Percentiles rank a stretch among this genome's conserved stretches.
phyloP scores from a whole-genome alignment of 1,140 invertebrate species.

The Babylonia areolata region DNA sequence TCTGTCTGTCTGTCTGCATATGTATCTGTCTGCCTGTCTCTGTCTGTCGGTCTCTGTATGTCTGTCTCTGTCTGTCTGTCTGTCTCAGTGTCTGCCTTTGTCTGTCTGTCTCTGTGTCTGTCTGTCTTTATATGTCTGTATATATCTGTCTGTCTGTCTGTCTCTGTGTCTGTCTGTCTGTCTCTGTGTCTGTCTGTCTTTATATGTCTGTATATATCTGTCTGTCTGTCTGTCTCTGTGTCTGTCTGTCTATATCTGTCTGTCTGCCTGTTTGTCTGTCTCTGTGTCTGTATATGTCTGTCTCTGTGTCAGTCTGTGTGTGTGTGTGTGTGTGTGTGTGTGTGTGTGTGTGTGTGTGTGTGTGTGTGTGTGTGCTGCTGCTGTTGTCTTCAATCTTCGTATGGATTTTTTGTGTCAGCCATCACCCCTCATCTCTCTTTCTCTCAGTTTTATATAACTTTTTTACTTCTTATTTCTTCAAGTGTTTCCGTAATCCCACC shows the following conservation, averaged over 20 bases:
- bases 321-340: constrained; percentile 11
- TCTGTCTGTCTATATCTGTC: neutral
- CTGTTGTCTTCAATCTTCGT: neutral
- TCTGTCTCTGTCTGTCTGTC: neutral
- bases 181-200: neutral
- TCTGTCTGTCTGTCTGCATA: neutral
- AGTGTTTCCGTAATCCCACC: no score
- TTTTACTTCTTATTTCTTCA: no score
- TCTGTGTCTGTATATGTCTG: neutral
- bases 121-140: neutral
- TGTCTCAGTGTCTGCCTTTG: neutral
- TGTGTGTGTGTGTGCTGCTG: neutral
- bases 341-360: neutral
- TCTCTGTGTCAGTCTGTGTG: neutral
- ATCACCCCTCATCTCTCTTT: no score
- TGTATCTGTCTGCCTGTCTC: neutral
- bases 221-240: neutral
- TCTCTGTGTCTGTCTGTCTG: neutral
- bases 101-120: neutral
- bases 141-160: neutral
- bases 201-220: neutral
- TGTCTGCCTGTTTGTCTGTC: neutral
- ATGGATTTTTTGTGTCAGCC: no score
- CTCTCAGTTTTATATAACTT: no score
- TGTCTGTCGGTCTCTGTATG: neutral